Evolutionary conservation across 1,140 invertebrate genomes (phyloP).

Genomic region (Drosophila tsacasi): DNA sequence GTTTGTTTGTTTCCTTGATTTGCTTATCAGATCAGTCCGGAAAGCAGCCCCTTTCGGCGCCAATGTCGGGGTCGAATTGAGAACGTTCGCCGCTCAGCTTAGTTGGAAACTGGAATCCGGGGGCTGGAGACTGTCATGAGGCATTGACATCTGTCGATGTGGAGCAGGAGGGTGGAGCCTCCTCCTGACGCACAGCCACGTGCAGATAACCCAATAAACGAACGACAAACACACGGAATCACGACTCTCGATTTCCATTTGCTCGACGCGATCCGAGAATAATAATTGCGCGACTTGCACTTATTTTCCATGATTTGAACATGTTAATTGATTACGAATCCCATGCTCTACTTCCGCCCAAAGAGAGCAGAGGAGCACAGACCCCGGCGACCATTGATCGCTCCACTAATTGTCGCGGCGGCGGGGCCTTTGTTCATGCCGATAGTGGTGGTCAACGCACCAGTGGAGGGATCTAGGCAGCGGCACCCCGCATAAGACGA

Average conservation of each 20-base stretch:
- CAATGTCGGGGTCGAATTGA: slow-evolving; percentile 62
- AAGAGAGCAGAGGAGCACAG: slow-evolving; percentile 29
- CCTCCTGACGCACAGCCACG: slow-evolving; percentile 43
- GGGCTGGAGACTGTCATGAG: slow-evolving; percentile 29
- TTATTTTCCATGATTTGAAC: slow-evolving; percentile 74
- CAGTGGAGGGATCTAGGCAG: slow-evolving; percentile 26
- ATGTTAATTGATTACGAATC: slow-evolving; percentile 80
- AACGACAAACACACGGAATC: slow-evolving; percentile 32
- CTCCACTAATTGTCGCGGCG: slow-evolving; percentile 75
- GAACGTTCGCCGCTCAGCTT: neutral
- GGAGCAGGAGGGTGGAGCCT: slow-evolving; percentile 3
- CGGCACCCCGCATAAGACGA: slow-evolving; percentile 48
- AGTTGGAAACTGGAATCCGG: slow-evolving; percentile 20
- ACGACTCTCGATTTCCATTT: slow-evolving; percentile 55
- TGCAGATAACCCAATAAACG: slow-evolving; percentile 70
- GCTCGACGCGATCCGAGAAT: slow-evolving; percentile 20
- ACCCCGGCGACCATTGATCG: slow-evolving; percentile 75
- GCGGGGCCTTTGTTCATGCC: slow-evolving; percentile 71
- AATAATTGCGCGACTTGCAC: slow-evolving; percentile 62
- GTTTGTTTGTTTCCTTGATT: slow-evolving; percentile 48
- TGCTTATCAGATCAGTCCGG: slow-evolving; percentile 50
- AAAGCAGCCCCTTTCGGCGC: slow-evolving; percentile 61
- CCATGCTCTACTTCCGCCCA: slow-evolving; percentile 75
- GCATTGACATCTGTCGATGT: slow-evolving; percentile 17
- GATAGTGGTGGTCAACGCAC: slow-evolving; percentile 48